Conservation (phyloP, 2,113 vertebrate species). For the Noctilio leporinus region DNA sequence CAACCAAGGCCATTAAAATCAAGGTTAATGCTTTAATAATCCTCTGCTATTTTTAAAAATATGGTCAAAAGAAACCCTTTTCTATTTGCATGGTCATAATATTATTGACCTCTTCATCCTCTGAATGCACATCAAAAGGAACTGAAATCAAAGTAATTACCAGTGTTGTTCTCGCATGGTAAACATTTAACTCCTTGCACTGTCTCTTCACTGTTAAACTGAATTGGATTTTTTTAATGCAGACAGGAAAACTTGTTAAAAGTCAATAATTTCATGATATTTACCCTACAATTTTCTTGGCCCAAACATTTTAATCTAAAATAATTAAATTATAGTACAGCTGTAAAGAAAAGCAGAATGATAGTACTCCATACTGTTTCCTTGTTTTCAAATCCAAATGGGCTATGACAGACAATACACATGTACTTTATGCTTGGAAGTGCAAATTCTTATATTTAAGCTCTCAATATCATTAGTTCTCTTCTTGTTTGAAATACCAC, state of each 20-base stretch:
- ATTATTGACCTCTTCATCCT: conserved; percentile 88
- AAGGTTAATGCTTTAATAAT: conserved; percentile 94
- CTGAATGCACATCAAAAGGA: conserved; percentile 85
- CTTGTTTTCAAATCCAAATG: conserved; percentile 40
- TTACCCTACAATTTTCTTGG: conserved; percentile 55
- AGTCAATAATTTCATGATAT: conserved; percentile 63
- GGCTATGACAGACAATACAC: conserved; percentile 1
- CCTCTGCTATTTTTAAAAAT: conserved; percentile 81
- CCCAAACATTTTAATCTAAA: conserved; percentile 55
- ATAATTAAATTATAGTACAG: conserved; percentile 22
- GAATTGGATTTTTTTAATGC: conserved; percentile 72
- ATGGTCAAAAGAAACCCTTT: conserved; percentile 83
- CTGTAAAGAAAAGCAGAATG: conserved; percentile 45
- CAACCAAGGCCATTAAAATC: conserved; percentile 91
- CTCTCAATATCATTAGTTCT: not conserved
- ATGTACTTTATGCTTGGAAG: conserved; percentile 21
- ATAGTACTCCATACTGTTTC: conserved; percentile 6
- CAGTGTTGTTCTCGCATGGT: conserved; percentile 80
- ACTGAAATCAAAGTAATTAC: conserved; percentile 86
- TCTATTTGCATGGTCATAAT: conserved; percentile 88
- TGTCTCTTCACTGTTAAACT: conserved; percentile 68
- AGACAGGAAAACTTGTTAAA: conserved; percentile 68
- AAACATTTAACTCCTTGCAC: conserved; percentile 83
- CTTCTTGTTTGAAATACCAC: not conserved
- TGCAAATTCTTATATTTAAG: conserved; percentile 40